Evolutionary conservation across 2,113 vertebrate genomes (phyloP).

Genomic region (Aviceda subcristata): DNA sequence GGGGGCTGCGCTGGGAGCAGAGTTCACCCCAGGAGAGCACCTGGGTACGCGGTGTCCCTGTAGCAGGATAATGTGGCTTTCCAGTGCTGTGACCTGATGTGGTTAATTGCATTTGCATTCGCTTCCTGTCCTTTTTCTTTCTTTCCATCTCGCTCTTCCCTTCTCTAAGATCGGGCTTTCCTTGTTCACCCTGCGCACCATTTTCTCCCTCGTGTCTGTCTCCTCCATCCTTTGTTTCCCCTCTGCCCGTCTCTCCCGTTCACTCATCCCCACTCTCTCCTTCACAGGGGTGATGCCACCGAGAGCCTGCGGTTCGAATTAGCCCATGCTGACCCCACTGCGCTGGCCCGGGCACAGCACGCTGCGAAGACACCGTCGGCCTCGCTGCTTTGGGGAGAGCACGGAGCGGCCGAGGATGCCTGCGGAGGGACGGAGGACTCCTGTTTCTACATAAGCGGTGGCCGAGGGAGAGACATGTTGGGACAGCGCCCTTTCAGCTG

Average conservation of each 20-base stretch:
- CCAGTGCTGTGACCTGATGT: background rate
- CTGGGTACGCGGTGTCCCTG: rapidly evolving
- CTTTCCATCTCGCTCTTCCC: background rate
- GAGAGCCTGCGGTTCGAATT: background rate
- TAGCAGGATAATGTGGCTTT: background rate
- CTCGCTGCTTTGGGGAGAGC: background rate
- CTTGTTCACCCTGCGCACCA: rapidly evolving
- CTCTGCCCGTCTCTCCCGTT: rapidly evolving
- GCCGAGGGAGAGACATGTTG: conserved; percentile 91
- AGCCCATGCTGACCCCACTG: background rate
- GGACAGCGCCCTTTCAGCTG: conserved; percentile 76
- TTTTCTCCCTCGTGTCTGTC: background rate
- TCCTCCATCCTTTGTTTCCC: background rate
- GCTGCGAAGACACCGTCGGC: background rate
- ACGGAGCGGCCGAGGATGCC: conserved; percentile 43
- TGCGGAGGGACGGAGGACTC: conserved; percentile 14
- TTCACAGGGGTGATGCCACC: background rate
- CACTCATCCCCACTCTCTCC: background rate
- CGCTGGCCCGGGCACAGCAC: background rate
- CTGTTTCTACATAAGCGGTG: conserved; percentile 67
- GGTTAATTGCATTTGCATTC: background rate
- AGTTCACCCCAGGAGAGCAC: background rate
- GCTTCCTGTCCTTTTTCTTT: background rate
- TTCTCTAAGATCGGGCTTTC: background rate
- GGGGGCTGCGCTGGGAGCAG: background rate